phyloP scores from a whole-genome alignment of 2,888 invertebrate genomes.

The Heliconius ismenius region DNA sequence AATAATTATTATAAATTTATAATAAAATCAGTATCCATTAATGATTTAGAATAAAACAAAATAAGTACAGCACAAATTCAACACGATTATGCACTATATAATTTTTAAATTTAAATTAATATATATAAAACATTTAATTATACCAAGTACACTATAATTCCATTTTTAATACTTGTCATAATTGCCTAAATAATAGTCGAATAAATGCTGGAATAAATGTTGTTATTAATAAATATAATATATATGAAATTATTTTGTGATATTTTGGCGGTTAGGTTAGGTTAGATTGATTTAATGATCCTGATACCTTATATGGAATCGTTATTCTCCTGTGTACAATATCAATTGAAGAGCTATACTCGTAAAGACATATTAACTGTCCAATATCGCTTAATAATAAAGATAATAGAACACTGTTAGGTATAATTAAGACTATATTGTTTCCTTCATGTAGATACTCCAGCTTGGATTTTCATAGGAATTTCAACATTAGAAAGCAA shows the following conservation, averaged over 20 bases:
- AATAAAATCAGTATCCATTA: not conserved
- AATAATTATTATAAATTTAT: not conserved
- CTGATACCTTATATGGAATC: not conserved
- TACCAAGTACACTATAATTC: not conserved
- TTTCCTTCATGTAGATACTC: too few relatives aligned
- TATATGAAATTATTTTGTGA: slow-evolving; percentile 1
- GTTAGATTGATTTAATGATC: not conserved
- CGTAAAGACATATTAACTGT: not conserved
- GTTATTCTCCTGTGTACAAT: not conserved
- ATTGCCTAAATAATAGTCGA: not conserved
- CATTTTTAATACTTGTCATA: slow-evolving; percentile 14
- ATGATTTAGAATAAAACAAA: not conserved
- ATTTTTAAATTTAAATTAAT: not conserved
- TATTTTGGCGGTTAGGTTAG: not conserved
- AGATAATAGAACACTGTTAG: not conserved
- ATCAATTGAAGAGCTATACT: not conserved
- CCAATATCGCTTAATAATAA: not conserved
- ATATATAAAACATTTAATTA: not conserved
- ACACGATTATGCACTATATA: not conserved
- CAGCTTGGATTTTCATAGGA: too few relatives aligned
- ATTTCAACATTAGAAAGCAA: too few relatives aligned
- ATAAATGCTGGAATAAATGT: slow-evolving; percentile 4
- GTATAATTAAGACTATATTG: too few relatives aligned
- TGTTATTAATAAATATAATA: not conserved
- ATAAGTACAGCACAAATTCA: slow-evolving; percentile 14